Evolutionary conservation across 53 echinoderm and acorn worm species (phyloP).

Genomic region (Crossaster papposus): DNA sequence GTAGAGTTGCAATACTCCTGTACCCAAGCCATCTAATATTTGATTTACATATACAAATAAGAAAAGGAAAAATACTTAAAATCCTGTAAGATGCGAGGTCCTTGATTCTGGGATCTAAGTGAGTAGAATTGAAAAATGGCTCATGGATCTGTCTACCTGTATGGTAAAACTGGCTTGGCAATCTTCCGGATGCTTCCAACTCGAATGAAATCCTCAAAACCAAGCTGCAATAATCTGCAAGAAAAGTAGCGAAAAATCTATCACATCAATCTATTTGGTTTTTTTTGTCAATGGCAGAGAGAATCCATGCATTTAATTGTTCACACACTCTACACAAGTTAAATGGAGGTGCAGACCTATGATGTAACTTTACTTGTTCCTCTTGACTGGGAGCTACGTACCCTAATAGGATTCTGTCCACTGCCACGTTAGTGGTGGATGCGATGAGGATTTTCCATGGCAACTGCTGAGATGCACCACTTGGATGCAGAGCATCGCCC

Average conservation of each 20-base stretch:
- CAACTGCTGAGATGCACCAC: conserved; percentile 6
- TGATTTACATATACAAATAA: too few relatives aligned
- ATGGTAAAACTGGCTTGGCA: conserved; percentile 91
- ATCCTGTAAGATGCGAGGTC: too few relatives aligned
- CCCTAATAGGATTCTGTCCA: conserved; percentile 92
- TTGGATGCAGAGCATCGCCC: conserved; percentile 21
- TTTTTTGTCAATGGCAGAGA: background rate
- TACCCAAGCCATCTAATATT: too few relatives aligned
- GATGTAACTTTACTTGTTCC: too few relatives aligned
- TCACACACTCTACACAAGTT: too few relatives aligned
- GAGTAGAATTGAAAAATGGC: background rate
- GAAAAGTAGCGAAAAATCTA: background rate
- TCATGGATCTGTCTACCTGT: conserved; percentile 73
- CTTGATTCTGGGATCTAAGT: background rate
- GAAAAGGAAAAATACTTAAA: too few relatives aligned
- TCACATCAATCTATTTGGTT: background rate
- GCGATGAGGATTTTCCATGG: conserved; percentile 92
- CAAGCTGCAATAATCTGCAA: conserved; percentile 83
- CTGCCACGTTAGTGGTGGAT: conserved; percentile 97
- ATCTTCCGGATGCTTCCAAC: conserved; percentile 95
- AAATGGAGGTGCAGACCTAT: too few relatives aligned
- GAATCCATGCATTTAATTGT: too few relatives aligned
- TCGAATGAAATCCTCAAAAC: conserved; percentile 96
- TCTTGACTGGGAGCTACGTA: conserved; percentile 7
- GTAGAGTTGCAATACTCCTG: too few relatives aligned